Evolutionary conservation across 2,888 invertebrate species (phyloP).

Genomic region (Dasysyrphus albostriatus): DNA sequence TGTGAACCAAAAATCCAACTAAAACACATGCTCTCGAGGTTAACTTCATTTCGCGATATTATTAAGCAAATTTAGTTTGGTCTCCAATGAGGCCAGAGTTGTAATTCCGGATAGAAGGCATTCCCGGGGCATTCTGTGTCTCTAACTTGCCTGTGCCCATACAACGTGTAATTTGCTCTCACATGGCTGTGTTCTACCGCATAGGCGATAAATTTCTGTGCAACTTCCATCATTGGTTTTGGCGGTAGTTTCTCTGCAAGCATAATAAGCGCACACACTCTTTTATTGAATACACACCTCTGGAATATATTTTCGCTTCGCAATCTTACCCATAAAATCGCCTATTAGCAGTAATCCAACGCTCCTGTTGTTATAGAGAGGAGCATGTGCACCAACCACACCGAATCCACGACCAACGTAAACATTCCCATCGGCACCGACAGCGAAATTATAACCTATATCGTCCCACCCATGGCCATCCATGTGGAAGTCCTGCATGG

Average conservation of each 20-base stretch:
- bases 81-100: slow-evolving; percentile 85
- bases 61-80: slow-evolving; percentile 5
- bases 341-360: slow-evolving; percentile 88
- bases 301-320: not conserved
- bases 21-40: not conserved
- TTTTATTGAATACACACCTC: slow-evolving; percentile 43
- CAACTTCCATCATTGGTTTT: slow-evolving; percentile 85
- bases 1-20: not conserved
- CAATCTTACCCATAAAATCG: slow-evolving; percentile 75
- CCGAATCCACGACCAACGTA: slow-evolving; percentile 88
- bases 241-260: slow-evolving; percentile 86
- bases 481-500: slow-evolving; percentile 87
- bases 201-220: slow-evolving; percentile 85
- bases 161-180: slow-evolving; percentile 85
- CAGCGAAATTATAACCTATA: slow-evolving; percentile 88
- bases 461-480: slow-evolving; percentile 86
- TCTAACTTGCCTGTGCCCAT: slow-evolving; percentile 86
- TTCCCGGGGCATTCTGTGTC: slow-evolving; percentile 88
- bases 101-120: slow-evolving; percentile 85
- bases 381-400: slow-evolving; percentile 87
- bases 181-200: slow-evolving; percentile 86
- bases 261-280: slow-evolving; percentile 28
- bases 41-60: not conserved
- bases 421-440: slow-evolving; percentile 87
- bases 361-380: slow-evolving; percentile 86